A percentile compares a stretch with the other conserved stretches of the same genome.
phyloP scores from a whole-genome alignment of 2,888 invertebrate genomes.

The Drosophila infuscata region DNA sequence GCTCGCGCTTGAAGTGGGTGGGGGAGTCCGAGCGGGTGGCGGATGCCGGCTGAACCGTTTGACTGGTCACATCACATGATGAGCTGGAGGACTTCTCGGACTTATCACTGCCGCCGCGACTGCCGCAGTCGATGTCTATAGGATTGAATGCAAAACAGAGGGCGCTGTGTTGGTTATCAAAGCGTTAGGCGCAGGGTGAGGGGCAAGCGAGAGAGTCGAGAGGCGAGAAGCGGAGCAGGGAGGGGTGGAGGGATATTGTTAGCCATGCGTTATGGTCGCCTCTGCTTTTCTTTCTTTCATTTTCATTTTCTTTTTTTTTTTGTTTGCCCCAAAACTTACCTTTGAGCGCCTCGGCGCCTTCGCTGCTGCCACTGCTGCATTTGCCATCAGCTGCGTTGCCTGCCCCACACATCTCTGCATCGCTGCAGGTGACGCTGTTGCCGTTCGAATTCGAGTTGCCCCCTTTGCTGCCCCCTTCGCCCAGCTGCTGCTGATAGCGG shows the following conservation, averaged over 20 bases:
- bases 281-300: conserved; percentile 33
- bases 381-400: conserved; percentile 47
- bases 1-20: conserved; percentile 83
- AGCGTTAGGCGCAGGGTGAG: conserved; percentile 55
- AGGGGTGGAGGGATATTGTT: conserved; percentile 38
- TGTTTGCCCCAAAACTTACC: conserved; percentile 54
- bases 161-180: conserved; percentile 81
- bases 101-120: conserved; percentile 83
- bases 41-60: conserved; percentile 42
- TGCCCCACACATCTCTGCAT: conserved; percentile 51
- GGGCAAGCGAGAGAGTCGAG: conserved; percentile 6
- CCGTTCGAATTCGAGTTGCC: conserved; percentile 84
- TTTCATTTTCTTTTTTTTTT: background rate
- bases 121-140: conserved; percentile 83
- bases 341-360: conserved; percentile 67
- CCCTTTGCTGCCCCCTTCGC: conserved; percentile 88
- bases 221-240: conserved; percentile 16
- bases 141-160: conserved; percentile 72
- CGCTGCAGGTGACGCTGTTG: conserved; percentile 61
- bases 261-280: conserved; percentile 58
- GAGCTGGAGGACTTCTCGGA: conserved; percentile 82
- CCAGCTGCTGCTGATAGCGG: conserved; percentile 94
- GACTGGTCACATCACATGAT: conserved; percentile 74
- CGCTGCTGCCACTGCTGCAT: conserved; percentile 63
- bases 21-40: conserved; percentile 81